These are phyloP conservation scores for Charadrius vociferus DNA, from an alignment of 2,113 vertebrate species.

Conservation along the genomic window DNA sequence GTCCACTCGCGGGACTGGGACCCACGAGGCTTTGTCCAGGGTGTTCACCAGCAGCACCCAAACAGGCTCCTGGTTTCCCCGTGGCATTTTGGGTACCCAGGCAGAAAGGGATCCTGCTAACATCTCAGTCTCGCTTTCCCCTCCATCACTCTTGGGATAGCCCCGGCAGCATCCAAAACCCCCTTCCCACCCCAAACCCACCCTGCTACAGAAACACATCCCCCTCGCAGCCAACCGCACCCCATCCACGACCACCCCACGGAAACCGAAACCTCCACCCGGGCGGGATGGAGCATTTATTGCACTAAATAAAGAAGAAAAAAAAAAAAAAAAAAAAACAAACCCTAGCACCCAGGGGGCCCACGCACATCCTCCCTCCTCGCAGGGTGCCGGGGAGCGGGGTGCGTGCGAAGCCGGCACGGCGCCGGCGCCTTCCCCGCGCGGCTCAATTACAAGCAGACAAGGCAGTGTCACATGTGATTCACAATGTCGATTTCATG, in stretches of 20 bases:
- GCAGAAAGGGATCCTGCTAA: neutral
- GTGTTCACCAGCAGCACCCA: neutral
- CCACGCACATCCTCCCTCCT: neutral
- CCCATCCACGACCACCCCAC: neutral
- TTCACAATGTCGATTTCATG: slow-evolving; percentile 99
- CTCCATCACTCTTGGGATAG: neutral
- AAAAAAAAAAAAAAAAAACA: neutral
- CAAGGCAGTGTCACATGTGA: slow-evolving; percentile 93
- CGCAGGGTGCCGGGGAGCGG: fast-evolving
- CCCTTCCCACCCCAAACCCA: neutral
- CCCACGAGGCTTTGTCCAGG: neutral
- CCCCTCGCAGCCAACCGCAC: neutral
- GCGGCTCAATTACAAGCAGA: slow-evolving; percentile 95
- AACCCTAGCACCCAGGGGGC: neutral
- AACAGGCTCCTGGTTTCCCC: neutral
- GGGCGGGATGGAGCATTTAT: neutral
- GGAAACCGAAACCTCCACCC: neutral
- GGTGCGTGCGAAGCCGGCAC: neutral
- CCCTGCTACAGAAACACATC: neutral
- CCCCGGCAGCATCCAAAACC: neutral
- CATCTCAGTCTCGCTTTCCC: neutral
- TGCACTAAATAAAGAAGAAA: neutral
- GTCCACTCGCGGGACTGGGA: neutral
- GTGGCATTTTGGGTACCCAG: neutral
- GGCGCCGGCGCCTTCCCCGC: slow-evolving; percentile 72